Evolutionary conservation across 2,797 vertebrate genomes (phyloP).

Genomic region (Fratercula arctica): DNA sequence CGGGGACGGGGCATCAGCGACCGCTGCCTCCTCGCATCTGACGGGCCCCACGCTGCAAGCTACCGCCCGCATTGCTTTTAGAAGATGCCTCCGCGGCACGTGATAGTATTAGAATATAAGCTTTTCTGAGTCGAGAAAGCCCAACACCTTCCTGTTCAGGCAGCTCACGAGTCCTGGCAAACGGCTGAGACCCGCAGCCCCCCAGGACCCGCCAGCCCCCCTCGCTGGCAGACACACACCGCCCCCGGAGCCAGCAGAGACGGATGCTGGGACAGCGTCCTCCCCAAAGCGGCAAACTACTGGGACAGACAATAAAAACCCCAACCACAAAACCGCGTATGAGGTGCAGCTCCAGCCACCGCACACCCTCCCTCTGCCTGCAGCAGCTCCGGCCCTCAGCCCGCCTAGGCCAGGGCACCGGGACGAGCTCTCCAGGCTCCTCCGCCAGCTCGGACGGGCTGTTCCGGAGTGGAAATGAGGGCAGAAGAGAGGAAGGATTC

Average conservation of each 20-base stretch:
- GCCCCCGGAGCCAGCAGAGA: not conserved
- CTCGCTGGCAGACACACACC: not conserved
- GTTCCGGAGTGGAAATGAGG: fast-evolving
- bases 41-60: fast-evolving
- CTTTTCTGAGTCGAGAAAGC: not conserved
- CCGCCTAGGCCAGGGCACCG: fast-evolving
- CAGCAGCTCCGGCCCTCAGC: too few species aligned
- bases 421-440: not conserved
- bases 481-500: not conserved
- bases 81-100: not conserved
- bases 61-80: fast-evolving
- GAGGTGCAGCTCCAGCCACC: fast-evolving
- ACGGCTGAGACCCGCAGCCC: not conserved
- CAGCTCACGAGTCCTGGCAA: not conserved
- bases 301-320: fast-evolving
- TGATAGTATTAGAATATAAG: not conserved
- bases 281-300: not conserved
- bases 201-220: not conserved
- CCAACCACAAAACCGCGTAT: fast-evolving
- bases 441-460: not conserved
- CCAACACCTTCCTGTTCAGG: not conserved
- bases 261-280: not conserved
- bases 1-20: fast-evolving
- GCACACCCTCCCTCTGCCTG: fast-evolving
- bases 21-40: fast-evolving